Evolutionary conservation across 2,113 vertebrate genomes (phyloP).

Genomic region (Haemorhous mexicanus): DNA sequence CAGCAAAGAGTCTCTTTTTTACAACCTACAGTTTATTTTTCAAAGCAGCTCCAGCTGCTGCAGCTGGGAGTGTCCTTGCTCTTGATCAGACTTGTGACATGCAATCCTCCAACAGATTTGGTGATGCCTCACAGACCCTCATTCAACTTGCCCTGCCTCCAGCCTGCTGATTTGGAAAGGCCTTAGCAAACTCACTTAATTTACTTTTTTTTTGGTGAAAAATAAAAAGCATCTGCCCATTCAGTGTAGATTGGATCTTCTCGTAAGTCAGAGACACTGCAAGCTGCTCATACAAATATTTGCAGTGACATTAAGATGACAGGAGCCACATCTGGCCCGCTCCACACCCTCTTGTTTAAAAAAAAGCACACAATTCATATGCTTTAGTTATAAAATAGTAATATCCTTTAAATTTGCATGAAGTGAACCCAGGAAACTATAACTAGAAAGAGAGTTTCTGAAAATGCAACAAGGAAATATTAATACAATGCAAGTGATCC

Average conservation of each 20-base stretch:
- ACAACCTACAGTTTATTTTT: not conserved
- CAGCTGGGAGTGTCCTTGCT: not conserved
- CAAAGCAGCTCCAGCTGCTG: not conserved
- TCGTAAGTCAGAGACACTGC: not conserved
- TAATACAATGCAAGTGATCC: not conserved
- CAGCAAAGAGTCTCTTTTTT: not conserved
- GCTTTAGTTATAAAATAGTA: not conserved
- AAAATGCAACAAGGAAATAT: conserved; percentile 26
- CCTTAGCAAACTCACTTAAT: not conserved
- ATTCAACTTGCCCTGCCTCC: rapidly evolving
- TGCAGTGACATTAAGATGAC: conserved; percentile 17
- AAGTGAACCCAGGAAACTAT: not conserved
- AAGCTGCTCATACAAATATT: conserved; percentile 20
- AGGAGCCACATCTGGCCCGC: not conserved
- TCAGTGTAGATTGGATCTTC: not conserved
- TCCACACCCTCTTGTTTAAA: conserved; percentile 1
- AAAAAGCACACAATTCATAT: not conserved
- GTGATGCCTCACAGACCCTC: not conserved
- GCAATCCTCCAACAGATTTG: not conserved
- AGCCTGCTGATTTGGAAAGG: not conserved
- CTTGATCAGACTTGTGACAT: not conserved
- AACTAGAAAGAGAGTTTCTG: conserved; percentile 38
- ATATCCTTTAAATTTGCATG: conserved; percentile 17
- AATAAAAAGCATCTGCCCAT: conserved; percentile 42
- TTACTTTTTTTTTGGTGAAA: not conserved